Base-by-base conservation (phyloP, 1,140 invertebrate genomes). In the Berghia stephanieae region DNA sequence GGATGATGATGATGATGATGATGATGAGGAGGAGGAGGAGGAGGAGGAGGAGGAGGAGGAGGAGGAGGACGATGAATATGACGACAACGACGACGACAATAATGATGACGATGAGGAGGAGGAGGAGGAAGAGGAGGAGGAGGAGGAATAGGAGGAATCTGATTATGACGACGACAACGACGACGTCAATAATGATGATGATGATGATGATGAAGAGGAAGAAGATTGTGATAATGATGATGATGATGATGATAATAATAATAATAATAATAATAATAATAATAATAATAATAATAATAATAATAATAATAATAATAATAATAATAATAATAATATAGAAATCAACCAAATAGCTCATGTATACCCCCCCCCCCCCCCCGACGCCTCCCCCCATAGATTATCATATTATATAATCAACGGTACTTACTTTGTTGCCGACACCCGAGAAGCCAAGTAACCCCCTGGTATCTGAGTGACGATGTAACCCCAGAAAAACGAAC, bases 401-500 rank as follows among this genome's bases (percentile, higher is more conserved):
- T n/a, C n/a, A n/a, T n/a, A n/a, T n/a, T n/a, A n/a, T n/a, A n/a
- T n/a, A n/a, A n/a, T n/a, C n/a, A n/a, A n/a, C n/a, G n/a, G n/a
- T n/a, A n/a, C 84, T 83, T 89, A 94, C 93, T 92, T 95, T 90
- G 99, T 99, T 8, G 98, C 97, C 18, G 98, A 96, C 88, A 98
- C 97, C 87, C 96, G 95, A 2, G 97, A 97, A 21, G 98, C 98
- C 68, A 99, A 91, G 89, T 99, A 98, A 42, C 98, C 98, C 73
- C 98, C 98, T 42, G 98, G 98, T 49, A 99, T 95, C 91, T 99
- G 98, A 0, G 98, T 99, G 38, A 99, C 91, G 44, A 99, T 92
- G 88, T 99, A 99, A 13, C 98, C 98, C 93, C 96, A 98, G 90
- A 99, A 99, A 88, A 99, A 99, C 0, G 97, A 99, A 36, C 97